These are phyloP conservation scores for Ammodytes marinus DNA, from an alignment of 2,113 vertebrate species.

Conservation along the genomic window DNA sequence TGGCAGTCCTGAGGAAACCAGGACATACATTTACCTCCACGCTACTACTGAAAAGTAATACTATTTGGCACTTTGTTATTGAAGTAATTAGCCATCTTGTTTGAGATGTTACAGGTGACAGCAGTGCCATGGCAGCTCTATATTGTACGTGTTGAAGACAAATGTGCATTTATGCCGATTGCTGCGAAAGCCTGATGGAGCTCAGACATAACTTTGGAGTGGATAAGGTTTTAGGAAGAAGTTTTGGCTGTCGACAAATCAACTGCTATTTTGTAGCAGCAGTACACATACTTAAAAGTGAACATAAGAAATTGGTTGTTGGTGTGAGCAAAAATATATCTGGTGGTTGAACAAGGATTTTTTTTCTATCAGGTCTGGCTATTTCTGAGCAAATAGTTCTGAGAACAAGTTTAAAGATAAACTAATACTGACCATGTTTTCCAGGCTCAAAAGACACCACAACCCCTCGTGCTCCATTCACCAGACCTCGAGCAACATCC, in stretches of 20 bases:
- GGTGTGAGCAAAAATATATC: no score
- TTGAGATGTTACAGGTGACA: neutral
- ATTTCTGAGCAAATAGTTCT: neutral
- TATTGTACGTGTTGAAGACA: neutral
- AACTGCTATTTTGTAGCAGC: no score
- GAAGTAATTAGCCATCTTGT: neutral
- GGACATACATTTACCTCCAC: neutral
- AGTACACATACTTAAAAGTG: no score
- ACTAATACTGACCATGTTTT: slow-evolving; percentile 83
- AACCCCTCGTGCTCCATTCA: slow-evolving; percentile 95
- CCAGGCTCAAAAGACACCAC: slow-evolving; percentile 90
- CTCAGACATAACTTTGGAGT: neutral
- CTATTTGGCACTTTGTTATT: neutral
- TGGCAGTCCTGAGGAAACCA: slow-evolving; percentile 85
- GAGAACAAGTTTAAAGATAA: neutral
- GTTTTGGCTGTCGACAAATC: neutral
- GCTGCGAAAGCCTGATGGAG: neutral
- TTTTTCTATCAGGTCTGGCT: neutral
- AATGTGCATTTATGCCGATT: neutral
- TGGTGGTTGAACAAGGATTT: neutral
- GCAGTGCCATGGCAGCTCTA: no score
- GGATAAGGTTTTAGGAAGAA: neutral
- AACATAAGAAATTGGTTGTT: no score
- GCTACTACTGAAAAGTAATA: neutral
- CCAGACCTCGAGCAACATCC: slow-evolving; percentile 91